Evolutionary conservation across 2,113 vertebrate genomes (phyloP), one percentile per base, ranked within the genome.

Genomic region (Cryptoleucopteryx plumbea): DNA sequence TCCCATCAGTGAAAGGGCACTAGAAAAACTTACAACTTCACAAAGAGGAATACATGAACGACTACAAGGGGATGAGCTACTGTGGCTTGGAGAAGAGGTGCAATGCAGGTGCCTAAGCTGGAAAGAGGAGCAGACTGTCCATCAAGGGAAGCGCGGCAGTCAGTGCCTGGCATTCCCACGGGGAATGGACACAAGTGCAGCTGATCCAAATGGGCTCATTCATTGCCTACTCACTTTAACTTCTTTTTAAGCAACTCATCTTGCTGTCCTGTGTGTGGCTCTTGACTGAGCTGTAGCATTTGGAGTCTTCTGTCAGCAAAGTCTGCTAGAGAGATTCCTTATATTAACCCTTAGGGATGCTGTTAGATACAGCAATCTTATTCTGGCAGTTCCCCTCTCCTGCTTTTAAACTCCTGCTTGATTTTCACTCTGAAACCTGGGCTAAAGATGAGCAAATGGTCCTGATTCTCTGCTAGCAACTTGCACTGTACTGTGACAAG

Each of bases 381-480:
- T 34, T 19, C 61, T 32, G 22, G 25, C 9, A 27, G 52, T 52
- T 38, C 63, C 31, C 22, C 65, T 16, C 40, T 32, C 32, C 27
- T 36, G 38, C 29, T 26, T n/a, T 74, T 48, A n/a, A 47, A 36
- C 23, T 68, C 55, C 40, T 23, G 42, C 38, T 70, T 74, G 67
- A 43, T 61, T 67, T 85, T 53, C 16, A 12, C 67, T n/a, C 23
- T 38, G 45, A 52, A 53, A 66, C 38, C 52, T 53, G 59, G 14
- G n/a, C 72, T 66, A 36, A 56, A 62, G 68, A 40, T 1, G 2
- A 32, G 26, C 0, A 0, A 47, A 17, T 6, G 17, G 17, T 34
- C 53, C 47, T 36, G 42, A 18, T 62, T 53, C 74, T 62, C 48
- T 74, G 48, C 47, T n/a, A 53, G 53, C 29, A 27, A 19, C 72